phyloP scores from a whole-genome alignment of 2,113 vertebrate genomes.

The Gallinago media region DNA sequence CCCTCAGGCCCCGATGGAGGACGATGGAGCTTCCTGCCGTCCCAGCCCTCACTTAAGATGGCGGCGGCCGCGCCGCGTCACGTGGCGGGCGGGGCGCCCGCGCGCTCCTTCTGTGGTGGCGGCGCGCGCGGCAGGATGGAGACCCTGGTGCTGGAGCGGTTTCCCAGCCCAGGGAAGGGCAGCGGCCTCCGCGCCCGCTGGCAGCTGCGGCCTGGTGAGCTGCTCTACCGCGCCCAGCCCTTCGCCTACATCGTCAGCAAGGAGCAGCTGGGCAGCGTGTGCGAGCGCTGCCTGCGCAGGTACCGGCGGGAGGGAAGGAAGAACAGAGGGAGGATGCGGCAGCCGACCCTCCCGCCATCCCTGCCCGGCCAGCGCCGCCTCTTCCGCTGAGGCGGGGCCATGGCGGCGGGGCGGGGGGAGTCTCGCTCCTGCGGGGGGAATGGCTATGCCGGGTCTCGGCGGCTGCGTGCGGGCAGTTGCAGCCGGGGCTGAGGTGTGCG shows the following conservation, averaged over 20 bases:
- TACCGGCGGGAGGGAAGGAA: background rate
- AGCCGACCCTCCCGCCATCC: rapidly evolving
- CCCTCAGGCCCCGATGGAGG: rapidly evolving
- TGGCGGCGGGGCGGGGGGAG: rapidly evolving
- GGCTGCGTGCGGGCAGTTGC: too few relatives aligned
- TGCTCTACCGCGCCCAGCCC: slow-evolving; percentile 79
- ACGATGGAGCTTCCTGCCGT: rapidly evolving
- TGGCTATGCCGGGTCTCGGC: rapidly evolving
- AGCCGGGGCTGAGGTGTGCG: rapidly evolving
- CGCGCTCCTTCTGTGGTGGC: background rate
- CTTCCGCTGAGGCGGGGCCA: background rate
- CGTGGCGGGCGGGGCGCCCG: background rate
- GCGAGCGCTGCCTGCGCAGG: slow-evolving; percentile 89
- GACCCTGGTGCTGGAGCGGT: slow-evolving; percentile 77
- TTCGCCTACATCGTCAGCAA: slow-evolving; percentile 82
- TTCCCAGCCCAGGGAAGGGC: slow-evolving; percentile 80
- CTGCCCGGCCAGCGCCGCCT: background rate
- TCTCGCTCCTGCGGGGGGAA: rapidly evolving
- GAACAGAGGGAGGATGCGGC: rapidly evolving
- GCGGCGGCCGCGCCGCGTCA: background rate
- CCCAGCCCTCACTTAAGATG: background rate
- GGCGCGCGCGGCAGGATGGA: slow-evolving; percentile 65
- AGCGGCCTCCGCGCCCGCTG: slow-evolving; percentile 80
- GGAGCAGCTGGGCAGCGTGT: slow-evolving; percentile 73
- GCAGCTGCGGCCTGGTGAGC: slow-evolving; percentile 70